phyloP scores from a whole-genome alignment of 2,888 invertebrate genomes.

The Limnephilus rhombicus region DNA sequence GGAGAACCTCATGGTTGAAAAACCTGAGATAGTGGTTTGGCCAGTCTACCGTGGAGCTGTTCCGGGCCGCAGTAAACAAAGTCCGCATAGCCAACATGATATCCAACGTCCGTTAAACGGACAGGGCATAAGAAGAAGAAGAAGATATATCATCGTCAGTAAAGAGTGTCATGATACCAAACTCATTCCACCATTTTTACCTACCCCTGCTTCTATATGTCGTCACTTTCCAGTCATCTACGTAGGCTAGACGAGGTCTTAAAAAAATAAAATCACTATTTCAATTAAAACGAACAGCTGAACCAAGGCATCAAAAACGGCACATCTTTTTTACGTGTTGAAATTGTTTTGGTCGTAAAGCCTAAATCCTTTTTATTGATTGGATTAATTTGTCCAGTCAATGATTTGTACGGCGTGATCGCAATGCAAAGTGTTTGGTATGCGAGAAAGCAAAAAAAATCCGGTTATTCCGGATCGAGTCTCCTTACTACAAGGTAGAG shows the following conservation, averaged over 20 bases:
- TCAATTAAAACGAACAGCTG: neutral
- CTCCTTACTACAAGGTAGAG: conserved; percentile 21
- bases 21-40: no score
- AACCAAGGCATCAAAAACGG: neutral
- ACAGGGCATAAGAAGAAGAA: no score
- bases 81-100: no score
- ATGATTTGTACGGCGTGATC: neutral
- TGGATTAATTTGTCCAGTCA: neutral
- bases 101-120: no score
- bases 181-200: neutral
- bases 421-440: conserved; percentile 41
- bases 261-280: neutral
- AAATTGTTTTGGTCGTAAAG: neutral
- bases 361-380: neutral
- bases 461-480: conserved; percentile 32
- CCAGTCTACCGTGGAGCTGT: no score
- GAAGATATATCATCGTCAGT: no score
- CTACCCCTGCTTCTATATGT: neutral
- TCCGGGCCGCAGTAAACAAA: no score
- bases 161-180: neutral
- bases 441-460: conserved; percentile 44
- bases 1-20: no score
- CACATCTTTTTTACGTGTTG: neutral
- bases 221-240: neutral
- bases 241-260: neutral